Evolutionary conservation across 1,140 invertebrate species (phyloP), one percentile per base, ranked within the genome.

Genomic region (Saccostrea echinata): DNA sequence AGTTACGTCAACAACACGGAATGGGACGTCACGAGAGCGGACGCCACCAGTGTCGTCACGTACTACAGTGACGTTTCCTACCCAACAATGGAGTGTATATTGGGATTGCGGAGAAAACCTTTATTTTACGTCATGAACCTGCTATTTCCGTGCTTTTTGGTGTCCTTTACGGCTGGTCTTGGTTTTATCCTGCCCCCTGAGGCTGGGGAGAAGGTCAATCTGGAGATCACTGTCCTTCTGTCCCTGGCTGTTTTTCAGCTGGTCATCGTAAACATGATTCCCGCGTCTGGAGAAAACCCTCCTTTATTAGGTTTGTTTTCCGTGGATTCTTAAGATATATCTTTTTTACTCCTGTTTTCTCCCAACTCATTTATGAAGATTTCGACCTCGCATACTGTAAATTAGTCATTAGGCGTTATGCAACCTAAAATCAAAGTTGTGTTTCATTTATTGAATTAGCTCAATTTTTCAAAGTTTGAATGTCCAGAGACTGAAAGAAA

Each of bases 281-380:
- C 94, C 94, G 97, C 98, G 96, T 97, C 98, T 96, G 98, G 97
- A 96, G 98, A 98, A 96, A 97, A 97, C 96, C 94, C 95, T 90
- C 95, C 95, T 52, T 93, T 96, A 61, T 92, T 96, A 94, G 95
- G 96, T 96, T 94, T 64, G 57, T 71, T 76, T 43, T 43, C 43
- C 43, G 9, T 43, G 43, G 43, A 43, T 43, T 43, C 43, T 43
- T 8, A 43, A 43, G 43, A 43, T 43, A 43, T 43, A 43, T 43
- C 43, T 9, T 8, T 43, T 8, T 8, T 43, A 43, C 43, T 43
- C 4, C 43, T 43, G 6, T 43, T 43, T 9, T 43, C 4, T 43
- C 9, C 43, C 9, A 43, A 43, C 43, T 6, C 43, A 43, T 43
- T 43, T 43, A 43, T 43, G 0, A 43, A 1, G 4, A 43, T 43